Conservation (phyloP, 2,113 vertebrate species). For the Corythoichthys intestinalis region DNA sequence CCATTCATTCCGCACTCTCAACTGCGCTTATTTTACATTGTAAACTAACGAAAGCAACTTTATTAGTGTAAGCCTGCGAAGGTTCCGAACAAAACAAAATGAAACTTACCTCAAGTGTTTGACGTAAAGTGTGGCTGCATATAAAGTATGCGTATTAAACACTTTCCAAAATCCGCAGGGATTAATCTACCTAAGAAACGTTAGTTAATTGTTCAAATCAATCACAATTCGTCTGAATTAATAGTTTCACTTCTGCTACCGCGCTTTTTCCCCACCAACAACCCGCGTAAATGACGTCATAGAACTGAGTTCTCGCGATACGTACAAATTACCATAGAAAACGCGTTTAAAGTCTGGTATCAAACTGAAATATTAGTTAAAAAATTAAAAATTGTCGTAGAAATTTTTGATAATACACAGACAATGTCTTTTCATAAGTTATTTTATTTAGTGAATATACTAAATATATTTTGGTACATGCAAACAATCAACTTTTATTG, state of each 20-base stretch:
- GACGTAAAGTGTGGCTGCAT: not conserved
- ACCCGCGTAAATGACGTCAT: slow-evolving; percentile 65
- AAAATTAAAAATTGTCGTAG: no score
- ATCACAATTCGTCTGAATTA: not conserved
- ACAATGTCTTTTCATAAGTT: not conserved
- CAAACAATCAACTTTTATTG: not conserved
- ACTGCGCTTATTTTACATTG: not conserved
- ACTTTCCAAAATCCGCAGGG: not conserved
- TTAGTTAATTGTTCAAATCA: not conserved
- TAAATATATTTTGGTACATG: not conserved
- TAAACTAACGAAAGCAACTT: not conserved
- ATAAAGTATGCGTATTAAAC: not conserved
- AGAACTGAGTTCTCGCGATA: slow-evolving; percentile 22
- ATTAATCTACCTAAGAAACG: not conserved
- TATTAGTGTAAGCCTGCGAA: not conserved
- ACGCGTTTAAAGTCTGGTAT: no score
- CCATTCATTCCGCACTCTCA: not conserved
- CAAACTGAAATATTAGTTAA: no score
- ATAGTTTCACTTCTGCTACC: not conserved
- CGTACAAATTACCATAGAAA: not conserved
- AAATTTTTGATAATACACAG: not conserved
- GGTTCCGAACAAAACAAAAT: not conserved
- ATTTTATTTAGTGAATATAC: not conserved
- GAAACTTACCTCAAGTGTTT: slow-evolving; percentile 38
- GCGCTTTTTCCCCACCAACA: slow-evolving; percentile 52